Evolutionary conservation across 2,113 vertebrate genomes (phyloP), one percentile per base, ranked within the genome.

Genomic region (Hassar affinis): DNA sequence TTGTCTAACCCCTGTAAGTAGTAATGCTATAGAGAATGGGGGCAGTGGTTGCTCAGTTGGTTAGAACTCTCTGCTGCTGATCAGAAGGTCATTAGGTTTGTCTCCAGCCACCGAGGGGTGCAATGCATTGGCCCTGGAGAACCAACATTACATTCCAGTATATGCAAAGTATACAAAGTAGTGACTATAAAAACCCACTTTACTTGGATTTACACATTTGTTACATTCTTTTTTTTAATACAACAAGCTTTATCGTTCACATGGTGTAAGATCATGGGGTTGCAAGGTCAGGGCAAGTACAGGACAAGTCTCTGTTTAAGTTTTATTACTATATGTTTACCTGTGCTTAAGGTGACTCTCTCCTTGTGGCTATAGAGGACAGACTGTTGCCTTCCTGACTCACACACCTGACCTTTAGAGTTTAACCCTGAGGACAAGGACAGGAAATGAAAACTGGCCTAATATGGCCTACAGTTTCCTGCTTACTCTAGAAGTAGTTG

Each of bases 261-360:
- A 10, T 10, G 45, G 10, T 25, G 42, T 71, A 6, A 30, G 69
- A 14, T 49, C 25, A 72, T 27, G 22, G 45, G 49, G 42, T 71
- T 38, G 51, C 77, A 52, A 78, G 79, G 25, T 85, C 52, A 35
- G 74, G 66, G 10, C 18, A 69, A 18, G 38, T 69, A 45, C 20
- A 1, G n/a, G n/a, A n/a, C n/a, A n/a, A n/a, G 38, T 22, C 35
- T 45, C 35, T 54, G 62, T 77, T 35, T 62, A 62, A 68, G 47
- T 68, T 22, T 42, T 42, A n/a, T 10, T 27, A 51, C 51, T 82
- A n/a, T 86, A 56, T 86, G 47, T 64, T 82, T 78, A 77, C 84
- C 75, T 85, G 74, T 68, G 74, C 56, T 62, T 59, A 51, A 78
- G 74, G 74, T 82, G 79, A 71, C 79, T 54, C n/a, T 85, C 75